These are phyloP conservation scores for Phytoseiulus persimilis DNA, from an alignment of 2,888 invertebrate genomes.

Conservation along the genomic window DNA sequence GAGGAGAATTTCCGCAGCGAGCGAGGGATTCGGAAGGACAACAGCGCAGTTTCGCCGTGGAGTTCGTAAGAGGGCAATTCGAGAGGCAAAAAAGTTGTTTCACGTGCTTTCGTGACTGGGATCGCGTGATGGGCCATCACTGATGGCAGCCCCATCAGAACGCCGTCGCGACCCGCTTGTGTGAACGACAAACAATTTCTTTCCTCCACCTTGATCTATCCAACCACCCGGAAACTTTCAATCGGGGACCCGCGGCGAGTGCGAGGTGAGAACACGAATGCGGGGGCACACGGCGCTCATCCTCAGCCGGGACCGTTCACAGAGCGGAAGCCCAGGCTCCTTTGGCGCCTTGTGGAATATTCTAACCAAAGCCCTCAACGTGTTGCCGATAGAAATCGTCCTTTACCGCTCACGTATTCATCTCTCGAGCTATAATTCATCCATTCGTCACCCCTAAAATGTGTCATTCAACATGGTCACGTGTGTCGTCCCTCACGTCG, in stretches of 20 bases:
- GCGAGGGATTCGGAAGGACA: background rate
- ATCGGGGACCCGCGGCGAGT: background rate
- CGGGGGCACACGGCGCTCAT: too few species aligned
- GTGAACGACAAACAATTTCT: background rate
- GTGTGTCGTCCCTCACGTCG: background rate
- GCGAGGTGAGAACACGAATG: background rate
- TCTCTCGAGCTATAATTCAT: background rate
- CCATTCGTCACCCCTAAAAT: background rate
- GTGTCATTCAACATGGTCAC: background rate
- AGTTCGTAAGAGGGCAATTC: background rate
- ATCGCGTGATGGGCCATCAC: background rate
- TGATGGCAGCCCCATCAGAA: background rate
- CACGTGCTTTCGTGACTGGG: background rate
- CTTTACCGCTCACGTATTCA: too few species aligned
- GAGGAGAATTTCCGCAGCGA: background rate
- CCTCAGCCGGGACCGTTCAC: too few species aligned
- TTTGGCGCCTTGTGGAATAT: too few species aligned
- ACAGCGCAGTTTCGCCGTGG: background rate
- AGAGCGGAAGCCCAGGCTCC: too few species aligned
- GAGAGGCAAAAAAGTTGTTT: background rate
- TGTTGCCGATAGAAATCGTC: too few species aligned
- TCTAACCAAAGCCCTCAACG: too few species aligned
- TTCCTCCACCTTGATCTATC: background rate
- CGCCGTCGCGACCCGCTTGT: background rate
- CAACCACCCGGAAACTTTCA: background rate